Base-by-base conservation (phyloP, 2,113 vertebrate species). In the Arenaria interpres region DNA sequence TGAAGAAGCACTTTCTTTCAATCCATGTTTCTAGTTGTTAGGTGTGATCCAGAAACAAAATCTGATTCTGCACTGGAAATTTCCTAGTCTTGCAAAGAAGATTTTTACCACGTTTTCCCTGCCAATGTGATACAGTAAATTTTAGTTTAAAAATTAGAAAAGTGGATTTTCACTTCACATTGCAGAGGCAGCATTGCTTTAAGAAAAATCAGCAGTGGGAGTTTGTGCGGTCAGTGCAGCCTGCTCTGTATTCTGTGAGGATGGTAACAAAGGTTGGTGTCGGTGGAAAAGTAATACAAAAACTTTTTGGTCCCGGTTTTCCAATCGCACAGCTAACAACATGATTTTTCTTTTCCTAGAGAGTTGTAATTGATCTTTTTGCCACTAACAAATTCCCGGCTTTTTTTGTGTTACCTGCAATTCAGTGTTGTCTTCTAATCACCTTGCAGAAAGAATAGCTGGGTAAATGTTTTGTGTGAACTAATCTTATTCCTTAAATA, bases 1-100 rank as follows among this genome's bases (percentile, higher is more conserved):
- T 41, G 96, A 92, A 89, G 91, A 87, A 93, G 85, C 67, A 57
- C 83, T 95, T 97, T 73, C 67, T 95, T 93, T 92, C 89, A 85
- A 35, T 71, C 85, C 72, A 3, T 60, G 8, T 57, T 90, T 88
- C 72, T 75, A 51, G 35, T 84, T 90, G 37, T 90, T 88, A 92
- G 85, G 82, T 94, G 79, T 83, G 90, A 72, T 30, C 80, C 90
- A 79, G 85, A 91, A 62, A 74, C 39, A 75, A 77, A 72, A 45
- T 43, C 69, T 89, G 78, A 28, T 4, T 87, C 66, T 71, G 57
- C 43, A 22, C 86, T 90, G 92, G 86, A 94, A 90, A 93, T 93
- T 96, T 94, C 90, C 81, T 35, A 7, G 32, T 80, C 75, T 79
- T 69, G 28, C 39, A 24, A 71, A 46, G 66, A 71, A 16, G 25